Evolutionary conservation across 2,888 invertebrate species (phyloP).

Genomic region (Melanophora roralis): DNA sequence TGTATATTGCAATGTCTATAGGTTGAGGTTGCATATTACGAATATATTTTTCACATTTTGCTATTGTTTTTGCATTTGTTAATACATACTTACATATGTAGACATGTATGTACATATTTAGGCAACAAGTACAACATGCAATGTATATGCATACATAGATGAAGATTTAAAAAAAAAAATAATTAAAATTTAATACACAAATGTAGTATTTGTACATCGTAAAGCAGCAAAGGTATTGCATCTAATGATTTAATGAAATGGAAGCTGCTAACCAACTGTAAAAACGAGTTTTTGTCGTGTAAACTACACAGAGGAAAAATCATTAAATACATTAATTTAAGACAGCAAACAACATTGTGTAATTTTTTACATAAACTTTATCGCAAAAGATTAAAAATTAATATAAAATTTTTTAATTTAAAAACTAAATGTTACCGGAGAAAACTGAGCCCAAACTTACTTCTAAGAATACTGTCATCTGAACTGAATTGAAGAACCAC

Average conservation of each 20-base stretch:
- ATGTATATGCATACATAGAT: not conserved
- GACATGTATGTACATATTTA: not conserved
- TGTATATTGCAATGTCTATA: constrained; percentile 36
- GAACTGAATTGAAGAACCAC: no score
- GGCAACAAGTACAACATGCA: not conserved
- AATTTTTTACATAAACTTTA: no score
- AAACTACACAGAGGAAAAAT: not conserved
- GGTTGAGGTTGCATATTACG: constrained; percentile 47
- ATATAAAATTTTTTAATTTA: no score
- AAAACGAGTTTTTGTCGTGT: constrained; percentile 51
- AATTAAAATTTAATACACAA: no score
- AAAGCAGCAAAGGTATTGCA: constrained; percentile 22
- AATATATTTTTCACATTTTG: constrained; percentile 37
- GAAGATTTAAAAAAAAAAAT: not conserved
- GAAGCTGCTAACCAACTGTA: constrained; percentile 55
- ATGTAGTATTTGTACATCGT: constrained; percentile 1
- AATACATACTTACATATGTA: not conserved
- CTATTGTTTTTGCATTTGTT: constrained; percentile 7
- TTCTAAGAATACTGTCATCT: no score
- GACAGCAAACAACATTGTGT: not conserved
- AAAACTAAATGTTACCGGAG: no score
- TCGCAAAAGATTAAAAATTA: no score
- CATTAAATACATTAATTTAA: not conserved
- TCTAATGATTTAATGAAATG: constrained; percentile 57
- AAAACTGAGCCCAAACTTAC: no score